phyloP scores from a whole-genome alignment of 2,888 invertebrate species.

The Halictus ligatus region DNA sequence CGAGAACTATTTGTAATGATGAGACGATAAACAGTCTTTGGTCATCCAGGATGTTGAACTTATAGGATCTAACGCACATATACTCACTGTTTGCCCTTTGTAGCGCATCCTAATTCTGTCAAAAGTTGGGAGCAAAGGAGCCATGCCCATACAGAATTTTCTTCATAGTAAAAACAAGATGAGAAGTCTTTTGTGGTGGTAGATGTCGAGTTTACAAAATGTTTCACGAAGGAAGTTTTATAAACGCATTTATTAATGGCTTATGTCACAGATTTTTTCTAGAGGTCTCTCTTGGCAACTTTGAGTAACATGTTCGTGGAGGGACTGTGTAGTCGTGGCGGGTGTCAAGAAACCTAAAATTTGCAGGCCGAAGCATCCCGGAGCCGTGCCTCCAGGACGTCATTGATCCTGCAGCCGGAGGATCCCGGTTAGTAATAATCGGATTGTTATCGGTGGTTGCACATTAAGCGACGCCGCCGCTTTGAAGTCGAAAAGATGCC shows the following conservation, averaged over 20 bases:
- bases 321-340: neutral
- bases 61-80: too few species aligned
- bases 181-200: neutral
- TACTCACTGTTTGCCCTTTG: too few species aligned
- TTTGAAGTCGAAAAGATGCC: conserved; percentile 37
- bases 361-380: neutral
- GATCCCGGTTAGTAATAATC: neutral
- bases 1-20: too few species aligned
- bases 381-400: neutral
- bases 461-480: conserved; percentile 31
- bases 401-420: neutral
- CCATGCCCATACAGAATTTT: neutral
- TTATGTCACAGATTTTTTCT: too few species aligned
- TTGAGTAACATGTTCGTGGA: neutral
- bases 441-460: conserved; percentile 36
- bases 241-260: too few species aligned
- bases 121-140: neutral
- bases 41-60: too few species aligned
- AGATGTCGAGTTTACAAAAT: neutral
- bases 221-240: neutral
- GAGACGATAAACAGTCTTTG: too few species aligned
- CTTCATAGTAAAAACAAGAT: neutral
- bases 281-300: neutral
- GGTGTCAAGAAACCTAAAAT: neutral
- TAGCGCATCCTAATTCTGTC: too few species aligned